Conservation (phyloP, 2,888 invertebrate genomes). For the Calameuta pallipes region DNA sequence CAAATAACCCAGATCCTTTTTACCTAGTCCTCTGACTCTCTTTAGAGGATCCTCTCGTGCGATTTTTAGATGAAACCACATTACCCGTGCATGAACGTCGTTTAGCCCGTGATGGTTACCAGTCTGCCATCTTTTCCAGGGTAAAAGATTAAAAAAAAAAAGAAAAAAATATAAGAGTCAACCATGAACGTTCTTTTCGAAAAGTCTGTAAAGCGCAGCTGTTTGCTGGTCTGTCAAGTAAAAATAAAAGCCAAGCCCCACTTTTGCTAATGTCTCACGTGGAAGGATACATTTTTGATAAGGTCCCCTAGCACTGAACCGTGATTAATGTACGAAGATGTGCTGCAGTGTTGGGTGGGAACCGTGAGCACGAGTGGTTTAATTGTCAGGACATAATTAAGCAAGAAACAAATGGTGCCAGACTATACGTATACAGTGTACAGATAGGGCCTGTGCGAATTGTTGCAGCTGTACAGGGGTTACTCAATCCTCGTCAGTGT, state of each 20-base stretch:
- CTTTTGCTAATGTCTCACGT: not conserved
- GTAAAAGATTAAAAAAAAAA: not conserved
- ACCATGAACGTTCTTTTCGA: not conserved
- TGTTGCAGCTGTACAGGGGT: not conserved
- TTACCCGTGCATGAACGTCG: not conserved
- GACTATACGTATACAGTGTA: not conserved
- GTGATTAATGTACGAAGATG: conserved; percentile 26
- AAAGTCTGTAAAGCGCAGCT: not conserved
- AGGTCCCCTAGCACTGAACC: conserved; percentile 15
- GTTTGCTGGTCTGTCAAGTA: not conserved
- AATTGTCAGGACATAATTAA: not conserved
- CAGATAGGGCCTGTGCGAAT: not conserved
- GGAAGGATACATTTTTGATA: conserved; percentile 31
- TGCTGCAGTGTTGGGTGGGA: conserved; percentile 11
- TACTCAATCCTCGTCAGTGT: not conserved
- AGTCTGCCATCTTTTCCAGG: not conserved
- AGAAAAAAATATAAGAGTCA: not conserved
- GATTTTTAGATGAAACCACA: not conserved
- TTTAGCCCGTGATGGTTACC: not conserved
- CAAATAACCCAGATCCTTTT: not conserved
- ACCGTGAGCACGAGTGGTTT: not conserved
- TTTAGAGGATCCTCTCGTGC: not conserved
- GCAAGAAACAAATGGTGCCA: not conserved
- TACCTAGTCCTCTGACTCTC: not conserved
- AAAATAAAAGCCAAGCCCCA: not conserved